Evolutionary conservation across 1,140 invertebrate species (phyloP).

Genomic region (Oryctes rhinoceros): DNA sequence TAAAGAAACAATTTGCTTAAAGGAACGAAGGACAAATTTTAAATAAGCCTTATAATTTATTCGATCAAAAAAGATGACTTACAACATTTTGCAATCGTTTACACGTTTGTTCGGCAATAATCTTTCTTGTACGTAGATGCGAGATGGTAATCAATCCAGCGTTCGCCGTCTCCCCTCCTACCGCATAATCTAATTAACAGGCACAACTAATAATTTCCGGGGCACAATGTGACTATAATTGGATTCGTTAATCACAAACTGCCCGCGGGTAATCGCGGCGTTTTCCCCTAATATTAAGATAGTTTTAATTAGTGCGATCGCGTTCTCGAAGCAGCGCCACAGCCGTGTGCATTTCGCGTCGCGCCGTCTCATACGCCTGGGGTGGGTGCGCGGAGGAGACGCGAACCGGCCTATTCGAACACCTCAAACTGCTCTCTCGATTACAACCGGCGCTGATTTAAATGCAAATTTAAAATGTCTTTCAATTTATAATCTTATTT

Average conservation of each 20-base stretch:
- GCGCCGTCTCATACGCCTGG: conserved; percentile 11
- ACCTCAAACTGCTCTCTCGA: conserved; percentile 40
- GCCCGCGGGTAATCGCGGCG: conserved; percentile 58
- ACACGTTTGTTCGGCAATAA: not conserved
- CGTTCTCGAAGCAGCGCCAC: conserved; percentile 30
- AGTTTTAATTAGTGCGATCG: conserved; percentile 61
- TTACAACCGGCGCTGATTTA: conserved; percentile 60
- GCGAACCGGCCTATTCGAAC: not conserved
- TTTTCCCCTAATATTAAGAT: conserved; percentile 59
- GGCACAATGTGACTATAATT: conserved; percentile 63
- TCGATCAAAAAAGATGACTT: too few species aligned
- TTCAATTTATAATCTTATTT: conserved; percentile 61
- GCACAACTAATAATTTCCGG: conserved; percentile 63
- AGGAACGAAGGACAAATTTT: too few species aligned
- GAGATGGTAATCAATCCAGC: conserved; percentile 51
- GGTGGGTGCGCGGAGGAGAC: not conserved
- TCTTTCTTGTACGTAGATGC: not conserved
- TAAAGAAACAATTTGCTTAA: too few species aligned
- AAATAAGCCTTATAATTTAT: too few species aligned
- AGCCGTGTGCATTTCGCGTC: conserved; percentile 15
- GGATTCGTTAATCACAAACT: conserved; percentile 63
- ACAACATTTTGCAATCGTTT: too few species aligned
- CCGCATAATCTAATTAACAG: conserved; percentile 62
- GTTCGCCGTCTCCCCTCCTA: conserved; percentile 47
- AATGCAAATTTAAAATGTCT: conserved; percentile 60